These are phyloP conservation scores for Pterophyllum scalare DNA, from an alignment of 2,113 vertebrate genomes.

Conservation along the genomic window DNA sequence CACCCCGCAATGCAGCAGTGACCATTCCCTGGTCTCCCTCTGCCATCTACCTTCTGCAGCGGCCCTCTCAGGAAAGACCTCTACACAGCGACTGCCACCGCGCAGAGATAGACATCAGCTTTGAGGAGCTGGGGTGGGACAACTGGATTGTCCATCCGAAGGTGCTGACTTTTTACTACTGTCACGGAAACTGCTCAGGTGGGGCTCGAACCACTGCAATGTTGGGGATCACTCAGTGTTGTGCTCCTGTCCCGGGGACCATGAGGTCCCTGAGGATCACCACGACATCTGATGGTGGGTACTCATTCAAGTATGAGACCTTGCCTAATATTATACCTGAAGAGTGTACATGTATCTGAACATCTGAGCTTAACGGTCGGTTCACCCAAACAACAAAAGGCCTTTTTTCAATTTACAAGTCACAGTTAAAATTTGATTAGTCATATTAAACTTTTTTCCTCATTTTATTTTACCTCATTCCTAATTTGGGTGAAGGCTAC, in stretches of 20 bases:
- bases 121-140: conserved; percentile 93
- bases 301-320: conserved; percentile 90
- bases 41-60: conserved; percentile 83
- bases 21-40: conserved; percentile 86
- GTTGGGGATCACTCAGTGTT: conserved; percentile 87
- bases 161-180: conserved; percentile 90
- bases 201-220: conserved; percentile 66
- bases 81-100: conserved; percentile 83
- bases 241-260: conserved; percentile 87
- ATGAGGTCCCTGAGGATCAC: conserved; percentile 89
- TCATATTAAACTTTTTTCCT: background rate
- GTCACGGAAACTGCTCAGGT: conserved; percentile 87
- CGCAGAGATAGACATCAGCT: conserved; percentile 87
- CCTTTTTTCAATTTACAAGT: background rate
- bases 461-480: background rate
- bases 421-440: background rate
- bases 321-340: conserved; percentile 92
- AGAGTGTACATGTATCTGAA: conserved; percentile 89
- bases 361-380: background rate
- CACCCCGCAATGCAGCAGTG: conserved; percentile 65
- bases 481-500: background rate
- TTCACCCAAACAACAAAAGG: background rate
- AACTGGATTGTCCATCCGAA: conserved; percentile 92
- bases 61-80: conserved; percentile 74
- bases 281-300: conserved; percentile 91